phyloP scores from a whole-genome alignment of 2,797 vertebrate genomes.

The Caiman crocodilus region DNA sequence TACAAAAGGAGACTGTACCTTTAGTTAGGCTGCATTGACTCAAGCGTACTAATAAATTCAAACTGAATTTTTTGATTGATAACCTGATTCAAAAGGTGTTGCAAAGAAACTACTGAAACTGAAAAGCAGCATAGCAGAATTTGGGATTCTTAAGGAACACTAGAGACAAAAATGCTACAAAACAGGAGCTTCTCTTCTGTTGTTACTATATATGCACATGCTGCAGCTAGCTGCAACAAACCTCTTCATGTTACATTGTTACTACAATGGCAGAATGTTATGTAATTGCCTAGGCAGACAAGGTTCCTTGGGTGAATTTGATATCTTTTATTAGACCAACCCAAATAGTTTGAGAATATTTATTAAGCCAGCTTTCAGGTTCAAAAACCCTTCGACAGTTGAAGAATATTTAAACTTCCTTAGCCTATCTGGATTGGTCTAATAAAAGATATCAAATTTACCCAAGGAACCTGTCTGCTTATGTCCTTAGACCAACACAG shows the following conservation, averaged over 20 bases:
- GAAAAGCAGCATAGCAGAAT: neutral
- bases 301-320: too few species aligned
- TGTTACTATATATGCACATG: neutral
- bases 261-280: neutral
- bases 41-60: constrained; percentile 38
- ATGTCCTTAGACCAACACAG: too few species aligned
- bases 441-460: too few species aligned
- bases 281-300: neutral
- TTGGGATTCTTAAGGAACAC: neutral
- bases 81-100: neutral
- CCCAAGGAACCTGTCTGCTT: too few species aligned
- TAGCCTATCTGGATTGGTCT: too few species aligned
- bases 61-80: constrained; percentile 8
- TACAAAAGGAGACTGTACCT: neutral
- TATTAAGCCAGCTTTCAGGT: too few species aligned
- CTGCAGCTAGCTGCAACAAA: neutral
- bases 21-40: constrained; percentile 3
- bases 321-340: too few species aligned
- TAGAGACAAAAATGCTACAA: neutral
- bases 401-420: too few species aligned
- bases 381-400: too few species aligned
- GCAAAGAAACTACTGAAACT: neutral
- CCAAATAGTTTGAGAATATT: too few species aligned
- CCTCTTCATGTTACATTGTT: neutral
- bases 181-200: neutral